phyloP scores from a whole-genome alignment of 2,888 invertebrate genomes.

The Priocnemis perturbator region DNA sequence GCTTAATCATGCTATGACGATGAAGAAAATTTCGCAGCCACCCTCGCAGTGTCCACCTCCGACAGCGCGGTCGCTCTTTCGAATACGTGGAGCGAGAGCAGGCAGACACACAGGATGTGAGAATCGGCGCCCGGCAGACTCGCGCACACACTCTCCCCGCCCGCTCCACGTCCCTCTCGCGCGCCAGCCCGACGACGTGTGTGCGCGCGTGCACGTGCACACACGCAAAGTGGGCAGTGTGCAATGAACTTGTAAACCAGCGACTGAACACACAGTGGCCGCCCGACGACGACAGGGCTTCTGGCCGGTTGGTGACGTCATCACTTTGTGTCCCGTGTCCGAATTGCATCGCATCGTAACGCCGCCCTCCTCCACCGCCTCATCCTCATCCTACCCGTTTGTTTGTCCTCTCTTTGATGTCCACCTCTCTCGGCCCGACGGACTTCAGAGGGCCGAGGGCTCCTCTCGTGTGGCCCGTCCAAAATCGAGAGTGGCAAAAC shows the following conservation, averaged over 20 bases:
- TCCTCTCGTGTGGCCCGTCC: neutral
- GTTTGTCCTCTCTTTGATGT: slow-evolving; percentile 73
- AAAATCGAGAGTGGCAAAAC: slow-evolving; percentile 2
- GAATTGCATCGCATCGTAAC: slow-evolving; percentile 70
- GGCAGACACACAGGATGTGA: neutral
- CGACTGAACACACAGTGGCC: slow-evolving; percentile 65
- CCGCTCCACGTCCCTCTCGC: slow-evolving; percentile 8
- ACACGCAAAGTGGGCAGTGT: slow-evolving; percentile 57
- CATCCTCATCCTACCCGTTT: slow-evolving; percentile 52
- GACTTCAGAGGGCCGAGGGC: slow-evolving; percentile 63
- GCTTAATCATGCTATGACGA: too few species aligned
- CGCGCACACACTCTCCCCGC: slow-evolving; percentile 16
- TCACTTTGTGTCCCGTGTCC: slow-evolving; percentile 71
- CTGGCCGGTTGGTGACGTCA: slow-evolving; percentile 67
- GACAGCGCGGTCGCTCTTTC: too few species aligned
- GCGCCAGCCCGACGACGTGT: slow-evolving; percentile 12
- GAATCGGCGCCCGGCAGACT: slow-evolving; percentile 13
- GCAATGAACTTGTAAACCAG: slow-evolving; percentile 71
- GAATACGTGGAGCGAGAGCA: too few species aligned
- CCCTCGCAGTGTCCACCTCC: too few species aligned
- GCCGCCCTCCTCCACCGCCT: slow-evolving; percentile 51
- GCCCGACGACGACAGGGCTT: slow-evolving; percentile 62
- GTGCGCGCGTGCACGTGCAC: slow-evolving; percentile 17
- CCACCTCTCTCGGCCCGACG: slow-evolving; percentile 57
- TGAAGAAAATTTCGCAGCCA: too few species aligned